These are phyloP conservation scores for Pimephales promelas DNA, from an alignment of 2,113 vertebrate genomes.

Conservation along the genomic window DNA sequence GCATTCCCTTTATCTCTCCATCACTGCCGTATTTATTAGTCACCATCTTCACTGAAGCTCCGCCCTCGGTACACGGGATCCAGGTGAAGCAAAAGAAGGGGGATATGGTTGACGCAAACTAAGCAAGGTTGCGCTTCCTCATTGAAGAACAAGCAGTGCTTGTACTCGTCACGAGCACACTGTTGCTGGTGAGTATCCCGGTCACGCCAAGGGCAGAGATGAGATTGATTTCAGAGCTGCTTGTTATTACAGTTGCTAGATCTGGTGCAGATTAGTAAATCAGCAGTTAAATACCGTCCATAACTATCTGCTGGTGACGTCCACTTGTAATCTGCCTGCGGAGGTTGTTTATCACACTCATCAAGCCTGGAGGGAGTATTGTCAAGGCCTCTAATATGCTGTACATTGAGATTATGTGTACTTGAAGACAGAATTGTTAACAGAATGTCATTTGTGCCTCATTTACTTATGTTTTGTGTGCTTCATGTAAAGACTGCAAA, in stretches of 20 bases:
- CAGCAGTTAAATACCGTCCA: neutral
- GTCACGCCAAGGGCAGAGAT: neutral
- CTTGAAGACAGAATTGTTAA: neutral
- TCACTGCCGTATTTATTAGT: slow-evolving; percentile 6
- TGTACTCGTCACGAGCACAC: neutral
- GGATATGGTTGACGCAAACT: neutral
- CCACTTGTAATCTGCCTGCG: neutral
- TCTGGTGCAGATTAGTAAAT: slow-evolving; percentile 3
- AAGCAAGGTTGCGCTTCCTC: neutral
- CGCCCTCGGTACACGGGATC: neutral
- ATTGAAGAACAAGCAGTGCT: neutral
- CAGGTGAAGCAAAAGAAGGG: neutral
- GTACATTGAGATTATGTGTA: neutral
- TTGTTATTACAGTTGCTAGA: slow-evolving; percentile 4
- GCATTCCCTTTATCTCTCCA: slow-evolving; percentile 2
- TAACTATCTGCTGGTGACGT: neutral
- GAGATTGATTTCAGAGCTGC: slow-evolving; percentile 1
- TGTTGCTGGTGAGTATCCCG: slow-evolving; percentile 3
- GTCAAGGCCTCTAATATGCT: neutral
- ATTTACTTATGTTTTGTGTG: neutral
- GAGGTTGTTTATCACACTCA: neutral
- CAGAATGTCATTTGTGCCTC: neutral
- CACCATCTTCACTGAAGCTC: neutral
- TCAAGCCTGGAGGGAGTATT: neutral
- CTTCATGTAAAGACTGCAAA: neutral